phyloP scores from a whole-genome alignment of 2,113 vertebrate genomes.

The Antigone vipio region DNA sequence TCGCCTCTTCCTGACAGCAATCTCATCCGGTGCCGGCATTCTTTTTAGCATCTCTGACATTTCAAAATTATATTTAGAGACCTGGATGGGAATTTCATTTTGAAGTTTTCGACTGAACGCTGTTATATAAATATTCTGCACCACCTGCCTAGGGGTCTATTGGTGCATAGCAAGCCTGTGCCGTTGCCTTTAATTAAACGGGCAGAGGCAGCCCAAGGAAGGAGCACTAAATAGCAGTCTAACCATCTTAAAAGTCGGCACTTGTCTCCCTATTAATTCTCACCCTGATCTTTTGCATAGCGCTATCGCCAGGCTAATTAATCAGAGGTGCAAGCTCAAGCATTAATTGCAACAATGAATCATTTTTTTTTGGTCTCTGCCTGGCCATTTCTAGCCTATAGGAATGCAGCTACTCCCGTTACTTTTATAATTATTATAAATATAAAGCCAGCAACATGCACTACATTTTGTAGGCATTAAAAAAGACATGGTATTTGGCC shows the following conservation, averaged over 20 bases:
- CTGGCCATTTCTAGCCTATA: neutral
- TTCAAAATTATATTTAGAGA: conserved; percentile 39
- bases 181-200: neutral
- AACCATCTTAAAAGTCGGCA: conserved; percentile 1
- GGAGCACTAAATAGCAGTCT: neutral
- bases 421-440: conserved; percentile 47
- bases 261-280: conserved; percentile 42
- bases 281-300: conserved; percentile 32
- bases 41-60: conserved; percentile 18
- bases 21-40: neutral
- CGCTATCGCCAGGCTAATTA: conserved; percentile 28
- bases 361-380: neutral
- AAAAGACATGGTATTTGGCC: conserved; percentile 28
- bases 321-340: conserved; percentile 44
- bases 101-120: neutral
- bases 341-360: conserved; percentile 61
- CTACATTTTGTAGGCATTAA: conserved; percentile 30
- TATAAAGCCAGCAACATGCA: neutral
- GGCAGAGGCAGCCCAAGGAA: conserved; percentile 3
- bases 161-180: neutral
- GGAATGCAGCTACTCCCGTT: neutral
- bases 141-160: neutral
- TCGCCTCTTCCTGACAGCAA: neutral
- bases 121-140: neutral
- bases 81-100: neutral